phyloP scores from a whole-genome alignment of 2,113 vertebrate species.

The Onychostoma macrolepis region DNA sequence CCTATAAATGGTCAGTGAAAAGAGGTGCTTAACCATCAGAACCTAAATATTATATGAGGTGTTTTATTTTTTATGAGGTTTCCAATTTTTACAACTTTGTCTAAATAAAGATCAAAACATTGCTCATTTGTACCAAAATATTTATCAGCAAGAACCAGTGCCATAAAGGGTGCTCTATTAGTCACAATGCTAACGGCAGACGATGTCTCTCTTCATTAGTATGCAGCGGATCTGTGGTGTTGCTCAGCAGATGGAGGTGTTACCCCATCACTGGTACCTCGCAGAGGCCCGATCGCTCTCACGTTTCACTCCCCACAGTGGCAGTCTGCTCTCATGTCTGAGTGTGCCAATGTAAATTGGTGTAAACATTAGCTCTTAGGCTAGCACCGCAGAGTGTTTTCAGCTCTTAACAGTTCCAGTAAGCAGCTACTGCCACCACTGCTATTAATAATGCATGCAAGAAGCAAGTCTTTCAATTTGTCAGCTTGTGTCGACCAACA shows the following conservation, averaged over 20 bases:
- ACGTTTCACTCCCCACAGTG: neutral
- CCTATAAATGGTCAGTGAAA: neutral
- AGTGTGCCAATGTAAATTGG: constrained; percentile 39
- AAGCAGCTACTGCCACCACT: neutral
- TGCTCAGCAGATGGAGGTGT: constrained; percentile 54
- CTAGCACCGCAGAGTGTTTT: neutral
- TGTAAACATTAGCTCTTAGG: constrained; percentile 33
- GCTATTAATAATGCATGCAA: constrained; percentile 37
- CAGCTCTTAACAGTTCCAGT: constrained; percentile 22
- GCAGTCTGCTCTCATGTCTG: constrained; percentile 5
- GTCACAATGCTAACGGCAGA: neutral
- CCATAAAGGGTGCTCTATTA: neutral
- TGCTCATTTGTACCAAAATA: neutral
- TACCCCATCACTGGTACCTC: constrained; percentile 28
- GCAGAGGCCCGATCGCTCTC: neutral
- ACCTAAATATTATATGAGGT: neutral
- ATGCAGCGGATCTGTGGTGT: neutral
- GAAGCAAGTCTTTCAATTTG: constrained; percentile 12
- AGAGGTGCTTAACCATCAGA: neutral
- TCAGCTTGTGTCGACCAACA: constrained; percentile 24
- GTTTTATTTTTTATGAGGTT: neutral
- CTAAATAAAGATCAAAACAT: neutral
- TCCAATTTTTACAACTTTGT: neutral
- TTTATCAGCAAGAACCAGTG: neutral
- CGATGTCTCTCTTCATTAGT: neutral